Evolutionary conservation across 1,140 invertebrate species (phyloP).

Genomic region (Aphis gossypii): DNA sequence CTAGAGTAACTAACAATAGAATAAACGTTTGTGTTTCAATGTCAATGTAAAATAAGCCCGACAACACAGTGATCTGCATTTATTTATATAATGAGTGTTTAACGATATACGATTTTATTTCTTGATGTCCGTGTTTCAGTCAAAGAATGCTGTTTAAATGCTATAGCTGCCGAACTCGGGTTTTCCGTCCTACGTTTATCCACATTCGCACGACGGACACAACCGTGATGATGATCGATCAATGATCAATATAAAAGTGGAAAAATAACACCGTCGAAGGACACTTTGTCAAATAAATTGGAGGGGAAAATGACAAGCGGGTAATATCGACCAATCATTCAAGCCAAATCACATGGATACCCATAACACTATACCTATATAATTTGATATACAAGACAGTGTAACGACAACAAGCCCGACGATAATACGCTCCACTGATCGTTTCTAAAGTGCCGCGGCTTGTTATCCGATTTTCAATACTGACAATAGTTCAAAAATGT

Average conservation of each 20-base stretch:
- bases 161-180: neutral
- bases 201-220: neutral
- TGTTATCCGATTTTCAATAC: neutral
- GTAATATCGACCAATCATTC: neutral
- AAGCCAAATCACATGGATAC: neutral
- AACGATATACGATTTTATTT: conserved; percentile 10
- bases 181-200: neutral
- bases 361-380: neutral
- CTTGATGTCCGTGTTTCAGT: neutral
- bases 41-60: conserved; percentile 14
- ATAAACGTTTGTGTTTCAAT: conserved; percentile 13
- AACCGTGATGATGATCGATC: neutral
- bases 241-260: neutral
- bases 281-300: neutral
- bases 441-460: neutral
- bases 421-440: neutral
- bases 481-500: neutral
- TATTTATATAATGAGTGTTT: conserved; percentile 15
- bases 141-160: neutral
- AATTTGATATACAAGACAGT: neutral
- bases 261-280: neutral
- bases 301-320: neutral
- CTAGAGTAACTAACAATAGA: neutral
- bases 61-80: neutral
- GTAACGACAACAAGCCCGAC: neutral